Evolutionary conservation across 2,888 invertebrate genomes (phyloP).

Genomic region (Magallana nippona): DNA sequence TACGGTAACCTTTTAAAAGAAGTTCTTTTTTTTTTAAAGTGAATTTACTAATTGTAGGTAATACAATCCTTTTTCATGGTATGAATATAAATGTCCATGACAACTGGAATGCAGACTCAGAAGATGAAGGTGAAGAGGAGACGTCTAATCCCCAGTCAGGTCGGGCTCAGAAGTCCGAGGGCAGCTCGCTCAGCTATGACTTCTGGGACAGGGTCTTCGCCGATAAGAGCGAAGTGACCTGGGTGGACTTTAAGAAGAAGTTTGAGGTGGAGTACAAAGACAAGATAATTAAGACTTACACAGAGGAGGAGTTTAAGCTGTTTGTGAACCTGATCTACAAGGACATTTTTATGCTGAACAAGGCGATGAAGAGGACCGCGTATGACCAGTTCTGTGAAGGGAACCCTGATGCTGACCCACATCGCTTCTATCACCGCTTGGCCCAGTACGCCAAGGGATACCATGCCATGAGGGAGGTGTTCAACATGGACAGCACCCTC

Average conservation of each 20-base stretch:
- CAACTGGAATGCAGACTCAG: conserved; percentile 34
- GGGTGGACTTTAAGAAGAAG: conserved; percentile 63
- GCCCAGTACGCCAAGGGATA: conserved; percentile 72
- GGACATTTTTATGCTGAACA: conserved; percentile 66
- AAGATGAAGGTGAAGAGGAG: conserved; percentile 41
- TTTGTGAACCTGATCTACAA: conserved; percentile 68
- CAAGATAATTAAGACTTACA: conserved; percentile 59
- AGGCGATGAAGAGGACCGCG: conserved; percentile 49
- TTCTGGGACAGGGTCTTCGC: conserved; percentile 73
- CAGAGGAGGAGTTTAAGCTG: conserved; percentile 60
- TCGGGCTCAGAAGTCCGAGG: conserved; percentile 31
- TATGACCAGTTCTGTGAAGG: conserved; percentile 66
- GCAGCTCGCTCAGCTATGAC: conserved; percentile 53
- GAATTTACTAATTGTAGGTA: conserved; percentile 16
- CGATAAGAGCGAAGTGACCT: conserved; percentile 58
- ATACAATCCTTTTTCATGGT: conserved; percentile 53
- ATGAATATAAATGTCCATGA: conserved; percentile 53
- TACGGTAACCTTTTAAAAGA: too few relatives aligned
- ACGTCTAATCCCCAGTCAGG: background rate
- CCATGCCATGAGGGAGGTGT: conserved; percentile 71
- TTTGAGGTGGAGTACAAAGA: conserved; percentile 70
- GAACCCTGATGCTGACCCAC: conserved; percentile 55
- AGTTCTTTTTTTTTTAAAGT: too few relatives aligned
- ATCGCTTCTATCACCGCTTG: conserved; percentile 68
- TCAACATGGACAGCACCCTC: conserved; percentile 72